A percentile compares a stretch with the other conserved stretches of the same genome.
These are phyloP conservation scores for Yponomeuta cagnagella DNA, from an alignment of 2,888 invertebrate species.

Conservation along the genomic window DNA sequence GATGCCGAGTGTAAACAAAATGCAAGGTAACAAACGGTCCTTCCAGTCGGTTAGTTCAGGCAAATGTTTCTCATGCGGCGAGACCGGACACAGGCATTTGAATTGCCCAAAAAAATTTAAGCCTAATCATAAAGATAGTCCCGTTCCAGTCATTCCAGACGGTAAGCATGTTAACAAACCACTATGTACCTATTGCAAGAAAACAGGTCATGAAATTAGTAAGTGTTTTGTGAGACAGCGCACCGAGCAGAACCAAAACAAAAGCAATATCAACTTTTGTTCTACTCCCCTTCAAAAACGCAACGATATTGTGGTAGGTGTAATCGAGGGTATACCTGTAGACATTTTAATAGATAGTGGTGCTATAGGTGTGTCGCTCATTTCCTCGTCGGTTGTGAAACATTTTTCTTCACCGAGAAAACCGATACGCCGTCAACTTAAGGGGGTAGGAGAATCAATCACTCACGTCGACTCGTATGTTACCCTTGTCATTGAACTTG, in stretches of 20 bases:
- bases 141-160: too few species aligned
- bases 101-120: too few species aligned
- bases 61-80: not conserved
- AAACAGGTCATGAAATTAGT: too few species aligned
- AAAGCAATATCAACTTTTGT: conserved; percentile 3
- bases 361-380: conserved; percentile 1
- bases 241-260: not conserved
- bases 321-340: conserved; percentile 3
- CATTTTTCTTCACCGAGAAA: not conserved
- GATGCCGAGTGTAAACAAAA: too few species aligned
- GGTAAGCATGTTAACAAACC: too few species aligned
- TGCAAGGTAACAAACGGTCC: not conserved
- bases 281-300: not conserved
- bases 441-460: not conserved
- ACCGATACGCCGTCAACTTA: not conserved
- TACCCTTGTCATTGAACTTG: conserved; percentile 1
- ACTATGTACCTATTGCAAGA: too few species aligned
- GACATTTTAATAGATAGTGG: conserved; percentile 8
- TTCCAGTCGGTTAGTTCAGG: not conserved
- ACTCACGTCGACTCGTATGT: not conserved
- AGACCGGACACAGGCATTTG: not conserved
- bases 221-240: too few species aligned
- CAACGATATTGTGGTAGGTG: not conserved
- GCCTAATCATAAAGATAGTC: too few species aligned
- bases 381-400: not conserved